A percentile compares a stretch with the other conserved stretches of the same genome.
These are phyloP conservation scores for Macrosoma leucophasiata DNA, from an alignment of 2,888 invertebrate species.

Conservation along the genomic window DNA sequence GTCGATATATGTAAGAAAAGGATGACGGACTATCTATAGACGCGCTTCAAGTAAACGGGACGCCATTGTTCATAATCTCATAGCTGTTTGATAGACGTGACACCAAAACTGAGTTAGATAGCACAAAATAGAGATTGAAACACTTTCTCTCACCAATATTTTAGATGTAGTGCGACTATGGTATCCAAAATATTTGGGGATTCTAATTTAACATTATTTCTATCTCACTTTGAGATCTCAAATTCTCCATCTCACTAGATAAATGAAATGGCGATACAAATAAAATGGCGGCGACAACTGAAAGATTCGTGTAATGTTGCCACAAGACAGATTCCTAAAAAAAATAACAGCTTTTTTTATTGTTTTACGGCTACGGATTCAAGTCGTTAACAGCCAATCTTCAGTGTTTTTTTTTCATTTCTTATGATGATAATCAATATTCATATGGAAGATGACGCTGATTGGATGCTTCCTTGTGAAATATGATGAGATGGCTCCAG, in stretches of 20 bases:
- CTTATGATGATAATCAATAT: no score
- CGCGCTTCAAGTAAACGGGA: constrained; percentile 62
- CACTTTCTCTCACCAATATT: background rate
- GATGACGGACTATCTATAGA: constrained; percentile 71
- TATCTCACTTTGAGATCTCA: constrained; percentile 67
- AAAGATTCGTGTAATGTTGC: constrained; percentile 12
- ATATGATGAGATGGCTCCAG: no score
- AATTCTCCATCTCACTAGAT: constrained; percentile 71
- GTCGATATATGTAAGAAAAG: constrained; percentile 74
- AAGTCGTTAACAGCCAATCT: no score
- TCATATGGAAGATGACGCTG: no score
- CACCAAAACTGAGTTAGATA: constrained; percentile 9
- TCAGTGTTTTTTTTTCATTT: no score
- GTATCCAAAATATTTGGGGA: constrained; percentile 10
- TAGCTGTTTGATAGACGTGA: constrained; percentile 30
- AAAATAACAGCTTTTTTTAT: no score
- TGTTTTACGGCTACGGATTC: no score
- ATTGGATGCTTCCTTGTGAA: no score
- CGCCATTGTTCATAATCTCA: constrained; percentile 58
- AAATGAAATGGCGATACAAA: constrained; percentile 75
- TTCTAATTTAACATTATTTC: constrained; percentile 59
- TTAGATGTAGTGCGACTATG: constrained; percentile 1
- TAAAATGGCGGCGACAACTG: constrained; percentile 69
- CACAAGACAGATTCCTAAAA: no score
- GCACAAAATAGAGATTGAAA: constrained; percentile 4